Evolutionary conservation across 2,113 vertebrate genomes (phyloP).

Genomic region (Sinocyclocheilus anophthalmus): DNA sequence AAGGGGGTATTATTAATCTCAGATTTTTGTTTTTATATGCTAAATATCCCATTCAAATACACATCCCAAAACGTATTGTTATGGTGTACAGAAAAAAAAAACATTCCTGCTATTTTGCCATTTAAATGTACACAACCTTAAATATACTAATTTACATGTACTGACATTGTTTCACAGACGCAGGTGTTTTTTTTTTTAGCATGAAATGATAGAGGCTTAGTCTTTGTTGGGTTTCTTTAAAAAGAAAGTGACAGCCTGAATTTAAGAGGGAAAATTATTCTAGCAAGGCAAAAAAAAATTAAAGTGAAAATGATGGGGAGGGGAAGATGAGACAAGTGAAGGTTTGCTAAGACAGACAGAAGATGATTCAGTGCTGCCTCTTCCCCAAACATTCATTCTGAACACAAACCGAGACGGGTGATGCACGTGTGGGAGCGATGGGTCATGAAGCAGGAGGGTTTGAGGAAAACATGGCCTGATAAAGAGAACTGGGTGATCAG

Average conservation of each 20-base stretch:
- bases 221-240: slow-evolving; percentile 53
- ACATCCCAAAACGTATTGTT: slow-evolving; percentile 79
- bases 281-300: not conserved
- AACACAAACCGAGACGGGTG: slow-evolving; percentile 42
- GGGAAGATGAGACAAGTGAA: not conserved
- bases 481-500: slow-evolving; percentile 79
- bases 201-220: slow-evolving; percentile 74
- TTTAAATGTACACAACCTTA: slow-evolving; percentile 90
- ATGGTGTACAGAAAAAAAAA: slow-evolving; percentile 87
- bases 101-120: slow-evolving; percentile 82
- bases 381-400: slow-evolving; percentile 7
- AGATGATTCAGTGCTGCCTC: not conserved
- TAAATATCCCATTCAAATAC: slow-evolving; percentile 71
- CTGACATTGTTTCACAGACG: slow-evolving; percentile 48
- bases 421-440: slow-evolving; percentile 76
- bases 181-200: slow-evolving; percentile 53
- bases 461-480: slow-evolving; percentile 64
- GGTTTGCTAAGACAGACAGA: not conserved
- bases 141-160: slow-evolving; percentile 94
- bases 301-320: no score
- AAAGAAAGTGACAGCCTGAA: not conserved
- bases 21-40: slow-evolving; percentile 68
- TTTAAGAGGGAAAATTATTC: not conserved
- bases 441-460: slow-evolving; percentile 45
- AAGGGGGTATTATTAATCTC: slow-evolving; percentile 8